These are phyloP conservation scores for Heterochromis multidens DNA, from an alignment of 2,113 vertebrate genomes.

Conservation along the genomic window DNA sequence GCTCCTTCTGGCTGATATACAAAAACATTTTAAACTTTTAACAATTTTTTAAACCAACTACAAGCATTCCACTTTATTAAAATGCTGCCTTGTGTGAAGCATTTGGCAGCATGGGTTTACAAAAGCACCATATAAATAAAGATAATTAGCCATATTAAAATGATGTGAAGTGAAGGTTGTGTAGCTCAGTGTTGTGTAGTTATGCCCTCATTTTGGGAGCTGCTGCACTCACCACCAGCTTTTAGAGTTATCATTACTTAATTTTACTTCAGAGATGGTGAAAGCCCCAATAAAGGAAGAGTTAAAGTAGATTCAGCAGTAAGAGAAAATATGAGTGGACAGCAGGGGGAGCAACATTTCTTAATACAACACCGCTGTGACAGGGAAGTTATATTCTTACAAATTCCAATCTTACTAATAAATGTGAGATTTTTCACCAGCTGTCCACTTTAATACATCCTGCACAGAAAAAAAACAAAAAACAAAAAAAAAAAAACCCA, in stretches of 20 bases:
- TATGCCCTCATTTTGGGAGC: neutral
- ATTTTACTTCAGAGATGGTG: neutral
- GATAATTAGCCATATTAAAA: neutral
- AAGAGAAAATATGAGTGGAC: neutral
- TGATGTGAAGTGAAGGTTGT: neutral
- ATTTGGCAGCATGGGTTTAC: neutral
- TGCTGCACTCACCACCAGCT: neutral
- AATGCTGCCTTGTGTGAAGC: neutral
- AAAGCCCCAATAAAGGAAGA: neutral
- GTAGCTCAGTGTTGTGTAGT: neutral
- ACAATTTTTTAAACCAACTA: neutral
- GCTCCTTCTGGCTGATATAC: neutral
- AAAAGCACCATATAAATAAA: neutral
- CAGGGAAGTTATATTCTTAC: neutral
- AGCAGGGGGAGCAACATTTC: neutral
- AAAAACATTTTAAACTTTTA: neutral
- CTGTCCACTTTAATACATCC: too few relatives aligned
- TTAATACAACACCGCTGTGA: neutral
- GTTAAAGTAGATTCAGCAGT: neutral
- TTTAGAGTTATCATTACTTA: neutral
- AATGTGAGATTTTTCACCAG: too few relatives aligned
- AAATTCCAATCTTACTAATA: neutral
- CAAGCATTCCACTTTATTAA: neutral
- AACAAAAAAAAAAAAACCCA: too few relatives aligned
- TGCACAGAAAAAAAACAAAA: too few relatives aligned